phyloP scores from a whole-genome alignment of 2,888 invertebrate genomes.

The Epinotia demarniana region DNA sequence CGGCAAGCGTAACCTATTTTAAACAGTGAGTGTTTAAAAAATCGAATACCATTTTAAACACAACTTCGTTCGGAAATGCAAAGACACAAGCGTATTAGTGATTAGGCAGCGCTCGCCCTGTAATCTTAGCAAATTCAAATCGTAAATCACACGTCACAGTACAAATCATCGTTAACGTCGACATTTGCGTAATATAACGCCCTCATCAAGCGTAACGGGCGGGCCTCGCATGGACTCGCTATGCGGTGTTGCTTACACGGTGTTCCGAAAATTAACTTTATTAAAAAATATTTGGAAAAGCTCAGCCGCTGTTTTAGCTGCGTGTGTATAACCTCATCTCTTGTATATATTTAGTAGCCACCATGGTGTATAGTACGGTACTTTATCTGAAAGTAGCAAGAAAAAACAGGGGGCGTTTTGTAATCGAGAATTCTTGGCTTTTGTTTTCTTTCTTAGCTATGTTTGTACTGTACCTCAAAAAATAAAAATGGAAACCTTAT shows the following conservation, averaged over 20 bases:
- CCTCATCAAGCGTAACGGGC: slow-evolving; percentile 10
- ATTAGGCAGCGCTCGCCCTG: slow-evolving; percentile 24
- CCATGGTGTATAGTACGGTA: background rate
- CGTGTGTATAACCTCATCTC: background rate
- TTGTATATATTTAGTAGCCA: background rate
- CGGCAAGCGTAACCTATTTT: no score
- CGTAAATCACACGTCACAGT: slow-evolving; percentile 39
- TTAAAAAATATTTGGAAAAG: background rate
- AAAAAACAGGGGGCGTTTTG: background rate
- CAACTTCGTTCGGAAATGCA: slow-evolving; percentile 2
- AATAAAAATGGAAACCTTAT: no score
- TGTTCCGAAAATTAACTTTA: background rate
- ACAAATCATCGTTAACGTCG: slow-evolving; percentile 44
- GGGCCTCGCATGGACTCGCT: slow-evolving; percentile 5
- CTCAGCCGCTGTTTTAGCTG: background rate
- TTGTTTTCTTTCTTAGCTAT: no score
- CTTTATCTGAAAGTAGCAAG: background rate
- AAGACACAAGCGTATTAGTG: slow-evolving; percentile 11
- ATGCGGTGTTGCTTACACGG: slow-evolving; percentile 9
- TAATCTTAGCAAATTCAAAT: slow-evolving; percentile 38
- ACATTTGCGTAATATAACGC: slow-evolving; percentile 32
- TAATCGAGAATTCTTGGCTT: no score
- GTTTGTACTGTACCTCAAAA: no score
- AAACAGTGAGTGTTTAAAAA: background rate
- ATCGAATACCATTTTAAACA: background rate